Evolutionary conservation across 2,888 invertebrate species (phyloP).

Genomic region (Calameuta idolon): DNA sequence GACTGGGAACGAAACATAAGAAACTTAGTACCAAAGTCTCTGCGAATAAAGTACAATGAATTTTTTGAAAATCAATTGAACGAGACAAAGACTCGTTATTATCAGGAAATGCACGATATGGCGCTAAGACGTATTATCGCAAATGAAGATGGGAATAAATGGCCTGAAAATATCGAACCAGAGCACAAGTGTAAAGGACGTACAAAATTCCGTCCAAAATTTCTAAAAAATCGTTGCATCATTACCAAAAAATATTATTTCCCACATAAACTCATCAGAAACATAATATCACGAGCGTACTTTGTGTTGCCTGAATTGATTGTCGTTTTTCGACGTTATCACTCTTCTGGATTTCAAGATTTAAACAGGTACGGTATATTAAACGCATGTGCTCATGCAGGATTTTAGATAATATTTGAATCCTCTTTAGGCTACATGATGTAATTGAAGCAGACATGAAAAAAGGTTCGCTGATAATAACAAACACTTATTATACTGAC

Average conservation of each 20-base stretch:
- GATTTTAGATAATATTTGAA: neutral
- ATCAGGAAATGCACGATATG: conserved; percentile 66
- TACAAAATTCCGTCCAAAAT: conserved; percentile 73
- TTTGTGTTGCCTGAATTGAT: conserved; percentile 70
- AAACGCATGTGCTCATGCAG: neutral
- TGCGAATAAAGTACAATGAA: conserved; percentile 71
- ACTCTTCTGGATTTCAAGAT: conserved; percentile 65
- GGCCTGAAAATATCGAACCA: conserved; percentile 68
- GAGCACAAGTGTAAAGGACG: conserved; percentile 74
- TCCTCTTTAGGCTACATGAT: conserved; percentile 43
- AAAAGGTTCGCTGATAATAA: conserved; percentile 38
- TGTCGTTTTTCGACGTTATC: conserved; percentile 70
- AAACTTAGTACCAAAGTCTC: conserved; percentile 69
- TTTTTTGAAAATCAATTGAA: conserved; percentile 70
- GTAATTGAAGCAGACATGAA: conserved; percentile 42
- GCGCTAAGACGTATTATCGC: conserved; percentile 76
- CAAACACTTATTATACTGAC: conserved; percentile 45
- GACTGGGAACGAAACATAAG: conserved; percentile 72
- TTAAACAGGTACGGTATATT: conserved; percentile 52
- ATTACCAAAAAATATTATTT: conserved; percentile 72
- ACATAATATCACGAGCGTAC: conserved; percentile 71
- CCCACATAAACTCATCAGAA: conserved; percentile 74
- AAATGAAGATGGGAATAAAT: conserved; percentile 71
- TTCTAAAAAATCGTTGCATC: conserved; percentile 71
- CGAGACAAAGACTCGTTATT: conserved; percentile 65